These are phyloP conservation scores for Orthosia cruda DNA, from an alignment of 2,888 invertebrate species.

Conservation along the genomic window DNA sequence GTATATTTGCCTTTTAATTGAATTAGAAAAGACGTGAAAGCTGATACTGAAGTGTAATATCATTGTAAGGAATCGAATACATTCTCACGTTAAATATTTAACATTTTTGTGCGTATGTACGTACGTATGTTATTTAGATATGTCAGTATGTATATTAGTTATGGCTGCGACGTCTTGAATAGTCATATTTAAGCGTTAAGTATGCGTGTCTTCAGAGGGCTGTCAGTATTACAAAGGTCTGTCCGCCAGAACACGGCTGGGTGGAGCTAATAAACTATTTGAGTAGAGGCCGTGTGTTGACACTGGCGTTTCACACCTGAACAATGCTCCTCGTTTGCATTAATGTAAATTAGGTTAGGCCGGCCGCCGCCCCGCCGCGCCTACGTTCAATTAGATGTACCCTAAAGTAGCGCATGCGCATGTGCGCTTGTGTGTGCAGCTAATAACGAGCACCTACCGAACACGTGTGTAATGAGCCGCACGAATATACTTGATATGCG, in stretches of 20 bases:
- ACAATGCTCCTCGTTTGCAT: constrained; percentile 92
- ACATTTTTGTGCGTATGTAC: constrained; percentile 50
- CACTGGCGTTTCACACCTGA: constrained; percentile 92
- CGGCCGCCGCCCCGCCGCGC: constrained; percentile 84
- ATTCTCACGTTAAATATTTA: constrained; percentile 67
- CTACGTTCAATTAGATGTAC: constrained; percentile 91
- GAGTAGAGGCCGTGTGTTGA: constrained; percentile 90
- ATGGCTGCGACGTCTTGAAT: constrained; percentile 81
- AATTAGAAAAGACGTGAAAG: constrained; percentile 47
- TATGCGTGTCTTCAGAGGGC: constrained; percentile 88
- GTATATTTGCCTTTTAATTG: constrained; percentile 34
- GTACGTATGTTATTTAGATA: constrained; percentile 66
- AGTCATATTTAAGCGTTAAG: constrained; percentile 88
- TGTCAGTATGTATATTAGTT: constrained; percentile 74
- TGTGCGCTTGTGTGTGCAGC: constrained; percentile 86
- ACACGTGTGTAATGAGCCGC: constrained; percentile 63
- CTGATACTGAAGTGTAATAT: constrained; percentile 51
- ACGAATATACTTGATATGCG: constrained; percentile 36
- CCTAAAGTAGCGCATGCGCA: constrained; percentile 88
- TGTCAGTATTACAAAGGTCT: constrained; percentile 89
- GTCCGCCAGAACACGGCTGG: constrained; percentile 89
- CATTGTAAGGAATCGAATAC: constrained; percentile 51
- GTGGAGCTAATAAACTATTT: constrained; percentile 92
- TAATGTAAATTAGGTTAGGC: constrained; percentile 92
- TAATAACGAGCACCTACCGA: constrained; percentile 73